Percentiles rank a stretch among this genome's conserved stretches.
These are phyloP conservation scores for Mythimna lalbum DNA, from an alignment of 2,888 invertebrate genomes.

Conservation along the genomic window DNA sequence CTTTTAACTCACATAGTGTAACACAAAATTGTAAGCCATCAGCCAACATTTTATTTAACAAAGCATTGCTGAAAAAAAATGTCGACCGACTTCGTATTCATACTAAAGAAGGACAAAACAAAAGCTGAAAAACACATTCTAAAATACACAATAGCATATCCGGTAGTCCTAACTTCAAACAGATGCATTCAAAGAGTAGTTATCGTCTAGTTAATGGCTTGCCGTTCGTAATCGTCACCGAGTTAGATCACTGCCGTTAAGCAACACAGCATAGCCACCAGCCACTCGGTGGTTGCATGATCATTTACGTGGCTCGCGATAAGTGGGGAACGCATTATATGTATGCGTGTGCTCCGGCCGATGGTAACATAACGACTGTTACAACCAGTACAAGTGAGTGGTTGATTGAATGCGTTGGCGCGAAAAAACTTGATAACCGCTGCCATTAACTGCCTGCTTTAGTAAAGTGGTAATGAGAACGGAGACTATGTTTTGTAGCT, in stretches of 20 bases:
- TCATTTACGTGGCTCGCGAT: constrained; percentile 58
- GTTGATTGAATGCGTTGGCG: constrained; percentile 45
- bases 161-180: not conserved
- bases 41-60: not conserved
- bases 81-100: too few species aligned
- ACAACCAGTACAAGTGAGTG: constrained; percentile 31
- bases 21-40: not conserved
- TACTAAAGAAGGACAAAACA: too few species aligned
- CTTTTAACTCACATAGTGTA: not conserved
- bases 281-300: constrained; percentile 52
- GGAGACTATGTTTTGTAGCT: not conserved
- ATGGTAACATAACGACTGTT: constrained; percentile 57
- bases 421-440: constrained; percentile 47
- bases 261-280: constrained; percentile 39
- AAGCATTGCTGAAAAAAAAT: too few species aligned
- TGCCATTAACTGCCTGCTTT: constrained; percentile 21
- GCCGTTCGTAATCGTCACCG: constrained; percentile 41
- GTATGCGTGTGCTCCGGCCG: constrained; percentile 50
- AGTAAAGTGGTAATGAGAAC: constrained; percentile 8
- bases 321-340: constrained; percentile 48
- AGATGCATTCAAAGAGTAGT: constrained; percentile 25
- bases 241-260: constrained; percentile 57
- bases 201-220: constrained; percentile 34
- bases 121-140: constrained; percentile 1
- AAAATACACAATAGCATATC: constrained; percentile 25